Base-by-base conservation (phyloP, 1,140 invertebrate genomes). In the Thaumatotibia leucotreta region DNA sequence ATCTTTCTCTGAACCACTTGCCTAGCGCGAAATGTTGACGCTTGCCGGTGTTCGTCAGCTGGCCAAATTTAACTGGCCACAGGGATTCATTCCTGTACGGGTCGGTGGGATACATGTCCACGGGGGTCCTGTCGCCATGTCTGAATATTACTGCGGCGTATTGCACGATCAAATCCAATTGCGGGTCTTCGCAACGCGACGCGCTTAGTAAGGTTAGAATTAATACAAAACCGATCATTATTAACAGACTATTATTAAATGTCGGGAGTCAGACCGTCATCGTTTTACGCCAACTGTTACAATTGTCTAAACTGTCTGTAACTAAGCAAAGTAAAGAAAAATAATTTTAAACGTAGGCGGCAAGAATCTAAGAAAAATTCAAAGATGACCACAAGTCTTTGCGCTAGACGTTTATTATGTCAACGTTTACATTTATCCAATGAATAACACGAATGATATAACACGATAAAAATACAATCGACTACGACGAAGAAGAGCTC, bases 101-200 rank as follows among this genome's bases (percentile, higher is more conserved):
- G 91, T 98, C 97, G 23, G 89, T 96, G 0, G 96, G 95, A 82
- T 97, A 98, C 0, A 93, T 87, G 52, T 92, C 79, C 2, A 96
- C 86, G 0, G 96, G 96, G 23, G 95, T 96, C 70, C 97, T 92
- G 79, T 97, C 97, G 27, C 97, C 97, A 92, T 98, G 97, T 65
- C 97, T 92, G 82, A 92, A 96, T 20, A 96, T 75, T 91, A 92
- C 66, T 17, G 81, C 86, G 6, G 82, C 86, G 79, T 80, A 88
- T 67, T 78, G 80, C 5, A 88, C 64, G 29, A 17, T 14, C 24
- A 58, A 58, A 54, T 54, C 52, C 8, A 14, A 10, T 14, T 4
- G 24, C 4, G 23, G 52, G 24, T 27, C 24, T 31, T 58, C 11
- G 24, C 52, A 31, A 4, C 14, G 24, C 0, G 52, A 58, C 17